Conservation (phyloP, 2,888 invertebrate species). For the Osmoderma eremita region DNA sequence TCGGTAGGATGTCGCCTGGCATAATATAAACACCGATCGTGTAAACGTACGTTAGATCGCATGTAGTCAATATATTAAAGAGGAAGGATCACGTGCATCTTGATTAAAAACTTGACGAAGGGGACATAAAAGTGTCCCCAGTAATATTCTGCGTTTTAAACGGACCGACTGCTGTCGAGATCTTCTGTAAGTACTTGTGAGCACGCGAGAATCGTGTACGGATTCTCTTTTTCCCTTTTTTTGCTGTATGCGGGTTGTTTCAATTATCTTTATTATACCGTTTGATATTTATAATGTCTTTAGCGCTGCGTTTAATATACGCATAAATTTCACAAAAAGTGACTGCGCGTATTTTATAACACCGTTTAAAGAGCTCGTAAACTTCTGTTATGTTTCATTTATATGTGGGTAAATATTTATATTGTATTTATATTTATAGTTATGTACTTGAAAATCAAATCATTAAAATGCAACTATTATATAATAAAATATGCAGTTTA, state of each 20-base stretch:
- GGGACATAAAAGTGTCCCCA: constrained; percentile 46
- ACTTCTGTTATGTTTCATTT: too few relatives aligned
- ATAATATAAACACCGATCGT: constrained; percentile 43
- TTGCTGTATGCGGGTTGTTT: not conserved
- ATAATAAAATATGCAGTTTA: too few relatives aligned
- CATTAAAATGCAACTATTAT: too few relatives aligned
- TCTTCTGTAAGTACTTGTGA: constrained; percentile 5
- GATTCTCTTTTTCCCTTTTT: not conserved
- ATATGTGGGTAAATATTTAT: too few relatives aligned
- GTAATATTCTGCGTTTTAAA: constrained; percentile 35
- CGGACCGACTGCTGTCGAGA: not conserved
- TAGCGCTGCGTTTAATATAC: too few relatives aligned
- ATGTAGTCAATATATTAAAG: constrained; percentile 44
- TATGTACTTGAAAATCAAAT: too few relatives aligned
- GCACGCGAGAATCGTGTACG: constrained; percentile 9
- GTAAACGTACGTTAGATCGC: constrained; percentile 42
- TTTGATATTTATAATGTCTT: too few relatives aligned
- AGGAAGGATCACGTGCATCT: constrained; percentile 48
- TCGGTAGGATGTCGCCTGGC: constrained; percentile 28
- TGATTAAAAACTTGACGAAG: constrained; percentile 48
- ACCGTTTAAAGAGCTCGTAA: too few relatives aligned
- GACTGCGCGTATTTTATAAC: too few relatives aligned
- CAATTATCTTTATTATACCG: constrained; percentile 3
- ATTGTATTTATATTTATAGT: too few relatives aligned
- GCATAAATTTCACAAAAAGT: too few relatives aligned